Evolutionary conservation across 2,888 invertebrate genomes (phyloP).

Genomic region (Noctua comes): DNA sequence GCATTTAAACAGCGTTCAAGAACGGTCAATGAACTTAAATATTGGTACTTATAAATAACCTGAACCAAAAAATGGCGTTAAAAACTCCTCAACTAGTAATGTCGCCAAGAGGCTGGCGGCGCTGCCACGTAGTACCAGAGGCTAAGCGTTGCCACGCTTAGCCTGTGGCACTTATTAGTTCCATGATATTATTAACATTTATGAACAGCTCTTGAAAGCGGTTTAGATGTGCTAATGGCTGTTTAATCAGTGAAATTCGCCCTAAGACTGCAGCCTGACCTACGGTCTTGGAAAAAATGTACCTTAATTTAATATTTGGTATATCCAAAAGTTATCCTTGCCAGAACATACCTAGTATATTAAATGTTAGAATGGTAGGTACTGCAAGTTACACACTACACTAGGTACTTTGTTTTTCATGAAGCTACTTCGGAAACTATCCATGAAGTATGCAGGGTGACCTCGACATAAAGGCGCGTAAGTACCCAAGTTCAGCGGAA

Average conservation of each 20-base stretch:
- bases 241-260: neutral
- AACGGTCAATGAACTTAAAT: neutral
- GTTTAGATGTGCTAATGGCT: neutral
- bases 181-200: neutral
- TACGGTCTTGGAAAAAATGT: neutral
- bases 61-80: too few species aligned
- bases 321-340: neutral
- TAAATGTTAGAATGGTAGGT: neutral
- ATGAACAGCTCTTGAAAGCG: neutral
- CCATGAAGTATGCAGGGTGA: constrained; percentile 48
- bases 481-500: constrained; percentile 31
- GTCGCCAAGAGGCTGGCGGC: too few species aligned
- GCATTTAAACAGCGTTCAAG: neutral
- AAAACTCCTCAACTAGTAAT: too few species aligned
- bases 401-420: constrained; percentile 36
- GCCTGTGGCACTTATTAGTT: neutral
- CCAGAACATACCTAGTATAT: neutral
- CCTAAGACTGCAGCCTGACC: neutral
- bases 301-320: constrained; percentile 3
- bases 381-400: constrained; percentile 25
- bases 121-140: too few species aligned
- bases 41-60: neutral
- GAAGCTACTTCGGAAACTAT: constrained; percentile 35
- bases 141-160: too few species aligned
- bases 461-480: constrained; percentile 48